Percentiles rank a stretch among this genome's conserved stretches.
Conservation (phyloP, 2,113 vertebrate genomes). For the Platycercus adscitus region DNA sequence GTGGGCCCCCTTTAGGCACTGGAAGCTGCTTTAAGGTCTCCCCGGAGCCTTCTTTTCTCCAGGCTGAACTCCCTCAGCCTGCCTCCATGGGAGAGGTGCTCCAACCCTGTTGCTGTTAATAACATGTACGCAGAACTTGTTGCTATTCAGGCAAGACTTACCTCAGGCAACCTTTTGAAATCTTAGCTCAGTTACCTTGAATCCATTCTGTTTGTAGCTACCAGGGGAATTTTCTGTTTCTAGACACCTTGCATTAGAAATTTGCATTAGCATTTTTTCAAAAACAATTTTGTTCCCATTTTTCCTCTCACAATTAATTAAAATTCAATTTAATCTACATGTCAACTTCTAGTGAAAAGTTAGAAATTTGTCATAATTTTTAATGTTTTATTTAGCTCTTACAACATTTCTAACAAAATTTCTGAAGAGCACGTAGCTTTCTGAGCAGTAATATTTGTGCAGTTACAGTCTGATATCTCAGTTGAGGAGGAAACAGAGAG, state of each 20-base stretch:
- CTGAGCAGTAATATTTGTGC: background rate
- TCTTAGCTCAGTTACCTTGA: background rate
- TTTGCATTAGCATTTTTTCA: background rate
- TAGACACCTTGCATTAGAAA: background rate
- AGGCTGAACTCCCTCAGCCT: background rate
- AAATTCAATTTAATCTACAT: background rate
- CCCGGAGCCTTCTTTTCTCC: background rate
- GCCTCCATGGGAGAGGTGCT: background rate
- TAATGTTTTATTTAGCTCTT: background rate
- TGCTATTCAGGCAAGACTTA: background rate
- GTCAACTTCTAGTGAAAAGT: background rate
- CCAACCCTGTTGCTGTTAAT: background rate
- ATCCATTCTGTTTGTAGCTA: background rate
- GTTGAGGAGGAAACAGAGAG: background rate
- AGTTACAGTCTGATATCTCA: background rate
- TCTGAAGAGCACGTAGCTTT: background rate
- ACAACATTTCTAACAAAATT: background rate
- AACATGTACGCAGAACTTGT: accelerated
- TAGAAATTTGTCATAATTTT: background rate
- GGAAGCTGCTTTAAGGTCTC: background rate
- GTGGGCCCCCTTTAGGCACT: background rate
- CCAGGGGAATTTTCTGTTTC: background rate
- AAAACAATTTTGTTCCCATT: background rate
- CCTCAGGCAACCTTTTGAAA: background rate
- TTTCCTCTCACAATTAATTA: background rate